Percentiles rank a stretch among this genome's conserved stretches.
Evolutionary conservation across 2,888 invertebrate genomes (phyloP).

Genomic region (Tetrapedia diversipes): DNA sequence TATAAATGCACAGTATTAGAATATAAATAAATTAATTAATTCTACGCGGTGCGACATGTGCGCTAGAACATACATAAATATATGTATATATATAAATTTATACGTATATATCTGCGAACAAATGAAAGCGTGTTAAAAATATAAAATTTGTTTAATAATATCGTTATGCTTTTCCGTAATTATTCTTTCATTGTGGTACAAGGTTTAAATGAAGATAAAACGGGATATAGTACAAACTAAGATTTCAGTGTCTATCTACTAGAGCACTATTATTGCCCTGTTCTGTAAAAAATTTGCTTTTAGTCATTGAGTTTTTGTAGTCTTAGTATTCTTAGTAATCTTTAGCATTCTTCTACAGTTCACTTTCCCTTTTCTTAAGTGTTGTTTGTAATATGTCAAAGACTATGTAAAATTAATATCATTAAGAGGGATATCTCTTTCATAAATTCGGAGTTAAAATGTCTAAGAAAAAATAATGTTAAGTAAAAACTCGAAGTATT

Average conservation of each 20-base stretch:
- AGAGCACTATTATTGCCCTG: conserved; percentile 10
- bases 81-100: conserved; percentile 38
- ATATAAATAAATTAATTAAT: conserved; percentile 31
- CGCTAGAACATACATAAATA: conserved; percentile 25
- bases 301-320: background rate
- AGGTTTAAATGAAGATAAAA: conserved; percentile 25
- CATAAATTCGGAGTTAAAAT: background rate
- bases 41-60: conserved; percentile 10
- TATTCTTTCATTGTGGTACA: conserved; percentile 44
- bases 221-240: conserved; percentile 51
- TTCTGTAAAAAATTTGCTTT: background rate
- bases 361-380: background rate
- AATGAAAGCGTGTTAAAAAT: conserved; percentile 24
- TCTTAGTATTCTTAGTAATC: background rate
- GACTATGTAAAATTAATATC: background rate
- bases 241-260: conserved; percentile 58
- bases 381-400: background rate
- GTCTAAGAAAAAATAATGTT: background rate
- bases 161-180: conserved; percentile 52
- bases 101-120: conserved; percentile 8
- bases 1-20: conserved; percentile 49
- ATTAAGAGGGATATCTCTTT: background rate
- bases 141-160: conserved; percentile 34
- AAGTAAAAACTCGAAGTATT: conserved; percentile 10
- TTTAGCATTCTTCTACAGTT: background rate